Base-by-base conservation (phyloP, 2,888 invertebrate species). In the Saturnia japonica region DNA sequence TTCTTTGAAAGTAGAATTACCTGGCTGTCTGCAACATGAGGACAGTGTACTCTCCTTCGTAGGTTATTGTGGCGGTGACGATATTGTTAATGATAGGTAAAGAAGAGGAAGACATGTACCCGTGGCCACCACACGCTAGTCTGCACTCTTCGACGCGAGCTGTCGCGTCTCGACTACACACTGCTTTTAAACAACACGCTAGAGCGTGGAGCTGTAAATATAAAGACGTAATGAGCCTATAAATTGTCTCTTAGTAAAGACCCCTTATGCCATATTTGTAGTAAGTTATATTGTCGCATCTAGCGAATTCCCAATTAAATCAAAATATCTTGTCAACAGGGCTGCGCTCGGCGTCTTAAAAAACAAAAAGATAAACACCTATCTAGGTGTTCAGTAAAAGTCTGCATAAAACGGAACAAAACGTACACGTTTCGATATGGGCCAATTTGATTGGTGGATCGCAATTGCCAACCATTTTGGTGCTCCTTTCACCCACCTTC, bases 1-100 rank as follows among this genome's bases (percentile, higher is more conserved):
- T 34, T 14, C 4, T 28, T 4, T 19, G 4, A 16, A 25, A 28
- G 28, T 66, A 14, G 9, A 47, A 25, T 40, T 77, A 94, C 94
- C 96, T 95, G 0, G 98, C 98, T 3, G 98, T 97, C 92, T 99
- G 99, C 54, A 99, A 91, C 74, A 97, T 93, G 83, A 99, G 94
- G 2, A 99, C 99, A 0, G 98, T 98, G 86, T 98, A 98, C 91
- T 99, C 99, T 14, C 99, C 99, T 89, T 99, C 99, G 79, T 99
- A 99, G 0, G 99, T 99, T 85, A 97, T 96, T 69, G 97, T 96
- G 9, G 98, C 98, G 0, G 97, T 96, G 22, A 96, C 95, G 76
- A 96, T 92, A 19, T 96, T 96, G 81, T 97, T 98, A 12, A 97
- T 96, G 68, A 96, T 95, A 3, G 98, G 98, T 70, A 99, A 94